Conservation (phyloP, 2,113 vertebrate species). For the Boulengeromyrus knoepffleri region DNA sequence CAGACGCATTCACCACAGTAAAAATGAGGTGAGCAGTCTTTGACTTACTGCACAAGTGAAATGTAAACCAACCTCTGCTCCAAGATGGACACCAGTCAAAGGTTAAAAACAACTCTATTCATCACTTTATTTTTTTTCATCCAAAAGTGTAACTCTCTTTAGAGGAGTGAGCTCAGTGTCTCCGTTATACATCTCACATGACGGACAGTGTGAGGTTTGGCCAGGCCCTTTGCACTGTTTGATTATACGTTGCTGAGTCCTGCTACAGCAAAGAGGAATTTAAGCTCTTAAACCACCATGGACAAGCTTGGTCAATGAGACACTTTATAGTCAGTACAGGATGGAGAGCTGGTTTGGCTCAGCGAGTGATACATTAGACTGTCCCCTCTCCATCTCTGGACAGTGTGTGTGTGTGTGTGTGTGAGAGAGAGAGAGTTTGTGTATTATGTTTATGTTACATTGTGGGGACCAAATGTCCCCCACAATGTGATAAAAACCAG, state of each 20-base stretch:
- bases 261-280: background rate
- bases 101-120: background rate
- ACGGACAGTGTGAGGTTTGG: background rate
- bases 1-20: background rate
- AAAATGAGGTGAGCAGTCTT: background rate
- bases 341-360: background rate
- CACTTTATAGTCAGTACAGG: background rate
- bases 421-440: background rate
- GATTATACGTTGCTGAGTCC: background rate
- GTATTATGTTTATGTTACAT: too few relatives aligned
- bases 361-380: background rate
- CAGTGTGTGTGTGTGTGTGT: background rate
- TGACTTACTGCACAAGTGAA: background rate
- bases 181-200: background rate
- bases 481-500: too few relatives aligned
- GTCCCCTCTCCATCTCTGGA: background rate
- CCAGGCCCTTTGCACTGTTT: background rate
- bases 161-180: background rate
- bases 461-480: too few relatives aligned
- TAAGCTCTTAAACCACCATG: background rate
- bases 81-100: background rate
- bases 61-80: background rate
- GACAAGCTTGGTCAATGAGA: background rate
- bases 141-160: background rate
- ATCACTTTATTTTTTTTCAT: background rate